A percentile compares a stretch with the other conserved stretches of the same genome.
These are phyloP conservation scores for Typhlomys cinereus DNA, from an alignment of 2,113 vertebrate species.

Conservation along the genomic window DNA sequence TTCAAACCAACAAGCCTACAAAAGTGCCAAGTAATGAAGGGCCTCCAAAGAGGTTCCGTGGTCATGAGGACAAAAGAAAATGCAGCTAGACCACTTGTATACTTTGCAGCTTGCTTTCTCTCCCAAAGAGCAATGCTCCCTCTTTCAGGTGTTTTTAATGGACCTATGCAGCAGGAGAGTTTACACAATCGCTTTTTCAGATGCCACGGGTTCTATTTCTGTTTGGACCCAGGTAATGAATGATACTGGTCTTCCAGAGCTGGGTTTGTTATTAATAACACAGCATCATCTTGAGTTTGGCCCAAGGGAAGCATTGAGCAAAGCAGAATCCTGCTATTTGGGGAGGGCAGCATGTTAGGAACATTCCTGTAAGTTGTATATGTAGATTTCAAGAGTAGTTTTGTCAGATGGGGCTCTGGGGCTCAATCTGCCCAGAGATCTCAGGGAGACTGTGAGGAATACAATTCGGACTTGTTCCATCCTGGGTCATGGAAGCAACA, in stretches of 20 bases:
- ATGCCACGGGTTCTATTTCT: slow-evolving; percentile 33
- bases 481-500: not conserved
- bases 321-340: not conserved
- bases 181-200: slow-evolving; percentile 29
- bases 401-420: too few species aligned
- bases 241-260: not conserved
- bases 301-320: not conserved
- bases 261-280: slow-evolving; percentile 29
- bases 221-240: slow-evolving; percentile 32
- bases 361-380: not conserved
- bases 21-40: not conserved
- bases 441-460: not conserved
- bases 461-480: not conserved
- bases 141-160: slow-evolving; percentile 35
- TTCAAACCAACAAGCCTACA: not conserved
- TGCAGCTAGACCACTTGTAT: not conserved
- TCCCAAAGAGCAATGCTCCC: slow-evolving; percentile 20
- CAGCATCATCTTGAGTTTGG: not conserved
- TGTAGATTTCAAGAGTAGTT: not conserved
- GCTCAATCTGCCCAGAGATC: not conserved
- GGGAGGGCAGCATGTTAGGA: not conserved
- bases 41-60: not conserved
- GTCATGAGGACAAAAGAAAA: slow-evolving; percentile 10
- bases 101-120: slow-evolving; percentile 2
- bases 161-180: not conserved